Percentiles rank a stretch among this genome's conserved stretches.
phyloP scores from a whole-genome alignment of 2,888 invertebrate genomes.

The Agonopterix arenella region DNA sequence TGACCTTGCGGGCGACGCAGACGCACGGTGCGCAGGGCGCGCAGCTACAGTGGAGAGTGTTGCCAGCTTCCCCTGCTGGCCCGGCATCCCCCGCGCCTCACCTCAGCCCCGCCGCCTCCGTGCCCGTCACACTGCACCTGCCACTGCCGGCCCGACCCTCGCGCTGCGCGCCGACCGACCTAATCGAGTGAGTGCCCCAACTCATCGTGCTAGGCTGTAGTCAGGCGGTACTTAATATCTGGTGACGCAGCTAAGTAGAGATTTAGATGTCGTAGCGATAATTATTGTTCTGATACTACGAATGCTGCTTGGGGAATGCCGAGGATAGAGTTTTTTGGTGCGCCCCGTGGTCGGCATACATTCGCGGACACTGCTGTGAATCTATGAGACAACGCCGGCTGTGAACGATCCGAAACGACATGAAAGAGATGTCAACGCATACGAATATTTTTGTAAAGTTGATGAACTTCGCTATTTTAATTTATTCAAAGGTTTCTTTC shows the following conservation, averaged over 20 bases:
- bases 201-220: neutral
- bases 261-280: too few relatives aligned
- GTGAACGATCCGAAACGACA: too few relatives aligned
- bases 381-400: too few relatives aligned
- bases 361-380: too few relatives aligned
- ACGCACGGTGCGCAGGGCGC: conserved; percentile 26
- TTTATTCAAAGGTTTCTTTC: too few relatives aligned
- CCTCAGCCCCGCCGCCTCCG: conserved; percentile 17
- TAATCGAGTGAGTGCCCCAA: conserved; percentile 31
- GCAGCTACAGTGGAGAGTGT: conserved; percentile 11
- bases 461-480: too few relatives aligned
- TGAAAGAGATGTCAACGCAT: too few relatives aligned
- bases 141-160: conserved; percentile 28
- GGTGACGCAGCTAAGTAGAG: too few relatives aligned
- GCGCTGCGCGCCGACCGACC: conserved; percentile 24
- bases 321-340: neutral
- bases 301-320: neutral
- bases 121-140: conserved; percentile 15
- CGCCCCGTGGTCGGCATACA: neutral
- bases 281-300: too few relatives aligned
- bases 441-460: too few relatives aligned
- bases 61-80: conserved; percentile 9
- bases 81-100: conserved; percentile 10
- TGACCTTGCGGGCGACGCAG: conserved; percentile 40
- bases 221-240: too few relatives aligned